Conservation (phyloP, 2,888 invertebrate species). For the Ephialtes manifestator region DNA sequence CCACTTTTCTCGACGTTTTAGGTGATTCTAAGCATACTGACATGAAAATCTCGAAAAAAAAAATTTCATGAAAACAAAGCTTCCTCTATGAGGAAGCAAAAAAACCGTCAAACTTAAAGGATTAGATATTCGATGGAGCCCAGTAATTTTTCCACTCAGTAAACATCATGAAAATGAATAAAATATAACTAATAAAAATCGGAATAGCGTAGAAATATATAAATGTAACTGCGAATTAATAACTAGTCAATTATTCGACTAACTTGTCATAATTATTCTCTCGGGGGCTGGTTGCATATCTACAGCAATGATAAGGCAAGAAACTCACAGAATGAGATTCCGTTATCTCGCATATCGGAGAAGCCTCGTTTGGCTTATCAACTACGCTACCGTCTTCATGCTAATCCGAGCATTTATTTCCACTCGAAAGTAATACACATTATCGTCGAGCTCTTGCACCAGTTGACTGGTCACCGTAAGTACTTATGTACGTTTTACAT, state of each 20-base stretch:
- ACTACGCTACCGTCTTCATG: conserved; percentile 76
- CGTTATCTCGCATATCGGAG: conserved; percentile 76
- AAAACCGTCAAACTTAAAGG: too few species aligned
- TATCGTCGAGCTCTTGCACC: conserved; percentile 53
- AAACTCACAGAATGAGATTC: conserved; percentile 76
- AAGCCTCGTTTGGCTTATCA: conserved; percentile 81
- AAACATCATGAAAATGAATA: neutral
- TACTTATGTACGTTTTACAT: conserved; percentile 50
- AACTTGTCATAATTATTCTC: conserved; percentile 61
- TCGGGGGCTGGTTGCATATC: conserved; percentile 12
- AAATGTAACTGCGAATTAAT: conserved; percentile 42
- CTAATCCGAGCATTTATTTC: conserved; percentile 82
- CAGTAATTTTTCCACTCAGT: too few species aligned
- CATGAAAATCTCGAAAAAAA: too few species aligned
- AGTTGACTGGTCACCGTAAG: conserved; percentile 27
- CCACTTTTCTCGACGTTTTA: too few species aligned
- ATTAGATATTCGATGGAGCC: too few species aligned
- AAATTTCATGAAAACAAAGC: too few species aligned
- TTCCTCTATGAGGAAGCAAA: too few species aligned
- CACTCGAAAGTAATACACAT: conserved; percentile 75
- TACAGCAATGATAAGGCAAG: neutral
- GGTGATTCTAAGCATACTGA: too few species aligned
- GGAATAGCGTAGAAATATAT: neutral
- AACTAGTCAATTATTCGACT: conserved; percentile 59
- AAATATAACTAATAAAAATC: neutral